Evolutionary conservation across 2,113 vertebrate species (phyloP), one percentile per base, ranked within the genome.

Genomic region (Osmerus mordax): DNA sequence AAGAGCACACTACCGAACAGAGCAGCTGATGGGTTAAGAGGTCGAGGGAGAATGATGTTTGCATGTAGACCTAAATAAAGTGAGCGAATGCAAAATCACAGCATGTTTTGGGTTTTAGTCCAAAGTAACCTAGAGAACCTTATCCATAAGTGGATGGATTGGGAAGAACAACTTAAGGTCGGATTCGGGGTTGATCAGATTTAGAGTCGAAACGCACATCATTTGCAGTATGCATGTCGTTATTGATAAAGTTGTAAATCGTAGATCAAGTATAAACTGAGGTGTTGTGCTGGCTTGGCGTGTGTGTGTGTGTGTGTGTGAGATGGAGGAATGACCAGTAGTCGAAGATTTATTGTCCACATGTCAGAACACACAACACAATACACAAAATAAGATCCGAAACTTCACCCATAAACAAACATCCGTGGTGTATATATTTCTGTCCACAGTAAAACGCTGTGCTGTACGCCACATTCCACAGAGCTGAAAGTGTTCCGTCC

Each of bases 401-500:
- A 58, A 73, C 21, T 2, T 54, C 36, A 64, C 58, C 59, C 70
- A 74, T 29, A 63, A 65, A 69, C 21, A 28, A 77, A 13, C 78
- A 81, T 75, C 51, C 83, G 75, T 86, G 56, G 67, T 76, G 59
- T 79, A 65, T 81, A 21, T 81, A 21, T 83, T 71, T 77, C 67
- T 86, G 73, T 88, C 21, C 77, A 71, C 55, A 83, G 62, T 71
- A 75, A 76, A 74, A 72, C 72, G 67, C 21, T 41, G 56, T 36
- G 70, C 70, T 13, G 13, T 64, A 41, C 47, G 47, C 75, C 64
- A 80, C 79, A 82, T 73, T 77, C 55, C 66, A 66, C 75, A 85
- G 84, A 91, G 89, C 86, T 90, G 81, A 90, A 91, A 91, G 89
- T 91, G 84, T 91, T 87, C 84, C 81, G 71, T 75, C 36, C 36